Percentiles rank a stretch among this genome's conserved stretches.
Evolutionary conservation across 2,113 vertebrate species (phyloP).

Genomic region (Platycercus adscitus): DNA sequence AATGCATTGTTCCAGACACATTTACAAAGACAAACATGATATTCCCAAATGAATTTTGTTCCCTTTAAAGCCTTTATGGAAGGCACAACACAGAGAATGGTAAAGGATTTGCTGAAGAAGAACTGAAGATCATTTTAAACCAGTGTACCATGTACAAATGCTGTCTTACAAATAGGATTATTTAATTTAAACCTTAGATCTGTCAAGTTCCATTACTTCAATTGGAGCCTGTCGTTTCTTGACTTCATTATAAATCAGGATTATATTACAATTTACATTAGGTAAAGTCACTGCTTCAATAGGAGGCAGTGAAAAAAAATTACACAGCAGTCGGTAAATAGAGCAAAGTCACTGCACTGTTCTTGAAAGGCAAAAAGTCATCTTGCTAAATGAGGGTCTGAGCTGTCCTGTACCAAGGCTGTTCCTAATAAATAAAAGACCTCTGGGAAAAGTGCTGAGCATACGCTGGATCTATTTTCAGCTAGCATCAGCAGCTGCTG

Average conservation of each 20-base stretch:
- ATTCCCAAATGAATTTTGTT: neutral
- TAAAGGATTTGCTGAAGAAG: slow-evolving; percentile 49
- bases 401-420: slow-evolving; percentile 79
- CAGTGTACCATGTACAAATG: slow-evolving; percentile 73
- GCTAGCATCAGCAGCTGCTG: slow-evolving; percentile 96
- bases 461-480: slow-evolving; percentile 93
- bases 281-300: slow-evolving; percentile 70
- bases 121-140: slow-evolving; percentile 77
- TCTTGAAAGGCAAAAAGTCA: slow-evolving; percentile 82
- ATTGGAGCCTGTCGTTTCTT: slow-evolving; percentile 75
- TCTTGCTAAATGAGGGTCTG: slow-evolving; percentile 81
- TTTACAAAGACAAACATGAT: neutral
- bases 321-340: slow-evolving; percentile 80
- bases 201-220: slow-evolving; percentile 79
- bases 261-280: slow-evolving; percentile 76
- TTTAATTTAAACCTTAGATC: slow-evolving; percentile 82
- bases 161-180: slow-evolving; percentile 82
- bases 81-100: slow-evolving; percentile 37
- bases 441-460: slow-evolving; percentile 94
- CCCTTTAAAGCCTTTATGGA: neutral
- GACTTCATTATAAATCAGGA: slow-evolving; percentile 80
- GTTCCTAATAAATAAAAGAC: slow-evolving; percentile 89
- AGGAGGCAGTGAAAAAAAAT: slow-evolving; percentile 70
- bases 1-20: neutral
- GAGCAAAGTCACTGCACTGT: slow-evolving; percentile 79